Base-by-base conservation (phyloP, 2,888 invertebrate species). In the Drosophila yooni region DNA sequence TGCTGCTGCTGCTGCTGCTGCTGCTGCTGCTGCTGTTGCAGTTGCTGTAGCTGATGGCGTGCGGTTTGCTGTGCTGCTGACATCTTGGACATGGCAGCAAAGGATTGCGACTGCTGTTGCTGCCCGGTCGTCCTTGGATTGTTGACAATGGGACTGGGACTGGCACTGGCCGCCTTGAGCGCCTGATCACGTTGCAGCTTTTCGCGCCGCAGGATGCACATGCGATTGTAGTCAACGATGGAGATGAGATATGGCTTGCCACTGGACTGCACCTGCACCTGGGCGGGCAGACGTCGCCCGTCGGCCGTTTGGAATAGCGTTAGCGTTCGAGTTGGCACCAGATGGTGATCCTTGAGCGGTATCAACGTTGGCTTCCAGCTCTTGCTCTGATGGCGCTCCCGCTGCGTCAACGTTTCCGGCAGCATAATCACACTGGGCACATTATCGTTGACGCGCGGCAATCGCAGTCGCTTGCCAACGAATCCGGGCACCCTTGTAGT, bases 191-290 rank as follows among this genome's bases (percentile, higher is more conserved):
- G 95, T 83, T 95, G 94, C 3, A 96, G 93, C 74, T 95, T 95
- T 91, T 96, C 96, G 1, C 95, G 94, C 8, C 96, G 94, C 92
- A 96, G 94, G 65, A 96, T 94, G 92, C 96, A 96, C 96, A 96
- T 96, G 78, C 96, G 96, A 92, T 96, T 96, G 93, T 96, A 96
- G 88, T 97, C 97, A 58, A 96, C 95, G 40, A 97, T 94, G 4
- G 96, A 96, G 83, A 97, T 95, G 91, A 96, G 96, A 92, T 96
- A 96, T 0, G 96, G 95, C 88, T 96, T 96, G n/a, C 96, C 96
- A 1, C 96, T 95, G 0, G 96, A 96, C 90, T 96, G 95, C 1
- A 96, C 96, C 87, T 96, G 96, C n/a, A 96, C 95, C 29, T 96
- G 93, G 66, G 95, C 95, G 5, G 95, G 95, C 76, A 95, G 92